Conservation (phyloP, 2,113 vertebrate genomes). For the Thalassoma bifasciatum region DNA sequence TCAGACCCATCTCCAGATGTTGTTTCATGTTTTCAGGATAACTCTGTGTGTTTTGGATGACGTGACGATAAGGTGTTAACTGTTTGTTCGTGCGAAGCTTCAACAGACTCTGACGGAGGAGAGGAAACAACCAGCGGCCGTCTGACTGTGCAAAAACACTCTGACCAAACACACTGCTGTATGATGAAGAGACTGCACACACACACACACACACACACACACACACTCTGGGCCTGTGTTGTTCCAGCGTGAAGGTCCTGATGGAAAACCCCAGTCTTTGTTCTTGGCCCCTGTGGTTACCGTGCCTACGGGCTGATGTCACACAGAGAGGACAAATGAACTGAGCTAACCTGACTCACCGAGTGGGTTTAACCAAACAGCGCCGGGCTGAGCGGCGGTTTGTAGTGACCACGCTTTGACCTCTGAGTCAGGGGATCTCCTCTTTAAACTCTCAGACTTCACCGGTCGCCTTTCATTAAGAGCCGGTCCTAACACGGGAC, state of each 20-base stretch:
- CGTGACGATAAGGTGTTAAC: not conserved
- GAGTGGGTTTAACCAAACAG: conserved; percentile 64
- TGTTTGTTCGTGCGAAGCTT: conserved; percentile 7
- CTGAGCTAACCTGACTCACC: conserved; percentile 36
- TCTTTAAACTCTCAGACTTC: too few species aligned
- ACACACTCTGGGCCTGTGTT: conserved; percentile 9
- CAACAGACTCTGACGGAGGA: conserved; percentile 26
- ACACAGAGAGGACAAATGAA: conserved; percentile 52
- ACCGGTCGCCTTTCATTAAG: too few species aligned
- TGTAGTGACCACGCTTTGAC: not conserved
- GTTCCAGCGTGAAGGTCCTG: conserved; percentile 35
- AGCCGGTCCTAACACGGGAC: too few species aligned
- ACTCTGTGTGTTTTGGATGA: not conserved
- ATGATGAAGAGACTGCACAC: conserved; percentile 26
- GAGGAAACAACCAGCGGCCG: conserved; percentile 40
- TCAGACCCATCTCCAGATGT: too few species aligned
- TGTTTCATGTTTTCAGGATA: too few species aligned
- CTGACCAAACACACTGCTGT: conserved; percentile 48
- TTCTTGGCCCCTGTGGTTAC: conserved; percentile 44
- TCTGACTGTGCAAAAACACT: conserved; percentile 41
- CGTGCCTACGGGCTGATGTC: conserved; percentile 53
- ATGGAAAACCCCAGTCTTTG: conserved; percentile 62
- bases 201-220: not conserved
- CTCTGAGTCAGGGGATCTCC: conserved; percentile 10
- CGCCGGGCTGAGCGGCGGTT: conserved; percentile 4